A percentile compares a stretch with the other conserved stretches of the same genome.
Evolutionary conservation across 1,140 invertebrate genomes (phyloP).

Genomic region (Tetragnatha versicolor): DNA sequence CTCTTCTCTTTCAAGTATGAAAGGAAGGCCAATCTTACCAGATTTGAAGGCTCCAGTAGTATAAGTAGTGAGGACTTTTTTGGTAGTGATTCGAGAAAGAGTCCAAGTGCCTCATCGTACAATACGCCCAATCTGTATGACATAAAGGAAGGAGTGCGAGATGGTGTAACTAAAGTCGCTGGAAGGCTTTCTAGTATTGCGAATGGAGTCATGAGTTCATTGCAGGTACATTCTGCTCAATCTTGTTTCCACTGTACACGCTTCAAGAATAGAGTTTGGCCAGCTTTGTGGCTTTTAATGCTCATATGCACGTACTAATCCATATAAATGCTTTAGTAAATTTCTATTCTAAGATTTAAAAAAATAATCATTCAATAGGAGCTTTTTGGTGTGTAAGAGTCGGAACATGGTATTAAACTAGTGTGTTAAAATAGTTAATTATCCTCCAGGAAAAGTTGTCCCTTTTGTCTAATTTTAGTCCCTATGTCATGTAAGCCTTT

Average conservation of each 20-base stretch:
- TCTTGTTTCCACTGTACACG: not conserved
- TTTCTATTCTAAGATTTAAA: no score
- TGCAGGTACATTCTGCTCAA: slow-evolving; percentile 30
- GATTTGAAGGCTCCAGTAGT: slow-evolving; percentile 88
- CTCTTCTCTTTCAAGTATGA: slow-evolving; percentile 69
- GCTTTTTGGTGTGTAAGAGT: no score
- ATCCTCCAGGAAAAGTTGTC: no score
- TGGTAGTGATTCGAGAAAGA: slow-evolving; percentile 66
- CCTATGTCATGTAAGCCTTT: no score
- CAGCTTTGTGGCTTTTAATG: no score
- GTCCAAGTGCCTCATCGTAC: slow-evolving; percentile 57
- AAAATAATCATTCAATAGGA: no score
- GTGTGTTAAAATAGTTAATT: no score
- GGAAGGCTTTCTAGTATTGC: slow-evolving; percentile 91
- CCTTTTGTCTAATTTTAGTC: no score
- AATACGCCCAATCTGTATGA: slow-evolving; percentile 86
- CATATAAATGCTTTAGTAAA: no score
- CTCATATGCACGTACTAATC: no score
- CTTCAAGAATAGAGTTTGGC: no score
- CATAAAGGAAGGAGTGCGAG: slow-evolving; percentile 93
- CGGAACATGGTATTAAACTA: no score
- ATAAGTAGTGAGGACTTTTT: slow-evolving; percentile 98
- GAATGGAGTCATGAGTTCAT: slow-evolving; percentile 81
- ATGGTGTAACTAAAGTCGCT: slow-evolving; percentile 96
- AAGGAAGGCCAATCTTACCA: slow-evolving; percentile 72